Base-by-base conservation (phyloP, 2,797 vertebrate species). In the Rhodeus uyekii region DNA sequence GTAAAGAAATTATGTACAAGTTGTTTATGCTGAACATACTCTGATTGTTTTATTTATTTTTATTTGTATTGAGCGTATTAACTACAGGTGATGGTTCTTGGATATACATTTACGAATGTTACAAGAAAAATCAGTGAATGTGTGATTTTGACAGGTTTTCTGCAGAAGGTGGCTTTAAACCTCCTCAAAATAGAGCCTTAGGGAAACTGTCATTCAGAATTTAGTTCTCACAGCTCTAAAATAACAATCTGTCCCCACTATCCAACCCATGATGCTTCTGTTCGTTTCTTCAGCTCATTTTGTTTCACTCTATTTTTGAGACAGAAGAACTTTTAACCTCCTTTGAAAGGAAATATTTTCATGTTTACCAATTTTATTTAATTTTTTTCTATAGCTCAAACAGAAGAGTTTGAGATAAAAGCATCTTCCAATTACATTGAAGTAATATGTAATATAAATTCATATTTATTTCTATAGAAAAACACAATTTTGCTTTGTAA, bases 181-280 rank as follows among this genome's bases (percentile, higher is more conserved):
- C 0, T 18, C 34, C 46, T 69, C 18, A 69, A 29, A 55, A 53
- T 68, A 10, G 24, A 78, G 50, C 19, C 38, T 38, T 60, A 58
- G 27, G 19, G 14, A 36, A 42, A 34, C 39, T 61, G 67, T 61
- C 67, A 72, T 80, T 80, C 68, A 24, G 27, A 46, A 55, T 80
- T 72, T 48, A 69, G 18, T 32, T 55, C 8, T 38, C 48, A 32
- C 48, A 46, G 38, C 78, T 80, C 65, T 71, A n/a, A 80, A 60
- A 68, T 29, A 44, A 68, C 27, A 34, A 42, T 68, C 24, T 44
- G 48, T 24, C 36, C 50, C 18, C 12, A 3, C 32, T 38, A 32
- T 69, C 24, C n/a, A 60, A 10, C 53, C n/a, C 14, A 46, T 32
- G 16, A 61, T 29, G 9, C 36, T 55, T 60, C 36, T 39, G 12